These are phyloP conservation scores for Sphaerophoria rueppellii DNA, from an alignment of 2,888 invertebrate genomes.

Conservation along the genomic window DNA sequence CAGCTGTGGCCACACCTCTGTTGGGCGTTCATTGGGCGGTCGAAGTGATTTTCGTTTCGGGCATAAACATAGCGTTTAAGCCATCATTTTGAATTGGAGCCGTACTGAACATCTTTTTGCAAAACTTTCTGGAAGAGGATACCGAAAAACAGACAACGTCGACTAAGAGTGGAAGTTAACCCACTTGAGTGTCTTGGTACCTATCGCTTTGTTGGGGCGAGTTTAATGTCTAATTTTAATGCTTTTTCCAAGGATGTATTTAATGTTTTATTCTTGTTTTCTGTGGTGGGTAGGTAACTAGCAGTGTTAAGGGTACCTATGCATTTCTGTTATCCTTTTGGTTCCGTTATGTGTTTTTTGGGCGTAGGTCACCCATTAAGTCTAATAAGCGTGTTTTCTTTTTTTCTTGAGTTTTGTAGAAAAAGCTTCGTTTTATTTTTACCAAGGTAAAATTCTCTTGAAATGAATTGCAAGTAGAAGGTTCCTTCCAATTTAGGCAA, in stretches of 20 bases:
- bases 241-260: constrained; percentile 62
- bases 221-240: constrained; percentile 32
- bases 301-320: constrained; percentile 7
- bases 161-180: neutral
- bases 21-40: constrained; percentile 76
- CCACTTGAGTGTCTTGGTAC: constrained; percentile 52
- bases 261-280: constrained; percentile 44
- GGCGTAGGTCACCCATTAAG: constrained; percentile 22
- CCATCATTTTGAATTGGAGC: constrained; percentile 58
- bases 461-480: no score
- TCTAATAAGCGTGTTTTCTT: constrained; percentile 33
- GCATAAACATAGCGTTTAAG: constrained; percentile 57
- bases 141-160: neutral
- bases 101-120: constrained; percentile 26
- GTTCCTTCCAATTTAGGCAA: no score
- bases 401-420: constrained; percentile 21
- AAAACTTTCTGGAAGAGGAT: constrained; percentile 7
- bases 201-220: constrained; percentile 12
- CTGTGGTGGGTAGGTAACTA: neutral
- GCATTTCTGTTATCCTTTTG: constrained; percentile 62
- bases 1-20: constrained; percentile 75
- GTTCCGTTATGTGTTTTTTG: constrained; percentile 32
- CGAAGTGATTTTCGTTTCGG: constrained; percentile 52
- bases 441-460: neutral
- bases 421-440: neutral